Percentiles rank a stretch among this genome's conserved stretches.
Conservation (phyloP, 2,888 invertebrate genomes). For the Platyscelio sp. region DNA sequence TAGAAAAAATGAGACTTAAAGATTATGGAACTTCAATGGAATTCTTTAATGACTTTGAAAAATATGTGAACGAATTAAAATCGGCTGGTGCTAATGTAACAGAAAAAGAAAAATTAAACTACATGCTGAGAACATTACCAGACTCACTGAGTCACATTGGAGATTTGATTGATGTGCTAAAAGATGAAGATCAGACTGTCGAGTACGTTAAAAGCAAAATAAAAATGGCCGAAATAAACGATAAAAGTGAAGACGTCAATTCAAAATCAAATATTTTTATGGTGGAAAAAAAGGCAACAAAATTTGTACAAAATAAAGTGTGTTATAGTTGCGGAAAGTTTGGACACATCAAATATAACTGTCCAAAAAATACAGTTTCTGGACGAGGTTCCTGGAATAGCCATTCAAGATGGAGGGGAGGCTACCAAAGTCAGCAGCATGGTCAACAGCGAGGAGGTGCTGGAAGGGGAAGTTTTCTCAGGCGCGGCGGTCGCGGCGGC, state of each 20-base stretch:
- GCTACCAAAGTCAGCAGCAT: too few relatives aligned
- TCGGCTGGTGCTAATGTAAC: conserved; percentile 29
- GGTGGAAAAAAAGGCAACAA: too few relatives aligned
- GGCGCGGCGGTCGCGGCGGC: too few relatives aligned
- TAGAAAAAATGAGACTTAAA: conserved; percentile 72
- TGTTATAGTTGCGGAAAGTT: too few relatives aligned
- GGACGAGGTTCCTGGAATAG: too few relatives aligned
- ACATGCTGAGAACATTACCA: conserved; percentile 30
- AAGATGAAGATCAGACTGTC: conserved; percentile 72
- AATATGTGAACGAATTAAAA: conserved; percentile 70
- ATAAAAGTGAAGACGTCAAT: background rate
- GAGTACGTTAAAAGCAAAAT: conserved; percentile 77
- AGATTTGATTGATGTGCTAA: conserved; percentile 55
- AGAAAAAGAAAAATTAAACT: conserved; percentile 34
- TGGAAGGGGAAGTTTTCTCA: too few relatives aligned
- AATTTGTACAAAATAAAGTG: too few relatives aligned
- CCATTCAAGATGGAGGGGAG: too few relatives aligned
- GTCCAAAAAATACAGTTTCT: too few relatives aligned
- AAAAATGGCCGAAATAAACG: conserved; percentile 46
- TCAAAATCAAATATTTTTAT: too few relatives aligned
- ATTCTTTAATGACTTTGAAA: conserved; percentile 51
- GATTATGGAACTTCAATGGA: conserved; percentile 6
- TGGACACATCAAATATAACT: too few relatives aligned
- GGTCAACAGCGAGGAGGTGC: too few relatives aligned
- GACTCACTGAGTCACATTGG: conserved; percentile 20